Conservation (phyloP, 2,113 vertebrate genomes). For the Leptodactylus fuscus region DNA sequence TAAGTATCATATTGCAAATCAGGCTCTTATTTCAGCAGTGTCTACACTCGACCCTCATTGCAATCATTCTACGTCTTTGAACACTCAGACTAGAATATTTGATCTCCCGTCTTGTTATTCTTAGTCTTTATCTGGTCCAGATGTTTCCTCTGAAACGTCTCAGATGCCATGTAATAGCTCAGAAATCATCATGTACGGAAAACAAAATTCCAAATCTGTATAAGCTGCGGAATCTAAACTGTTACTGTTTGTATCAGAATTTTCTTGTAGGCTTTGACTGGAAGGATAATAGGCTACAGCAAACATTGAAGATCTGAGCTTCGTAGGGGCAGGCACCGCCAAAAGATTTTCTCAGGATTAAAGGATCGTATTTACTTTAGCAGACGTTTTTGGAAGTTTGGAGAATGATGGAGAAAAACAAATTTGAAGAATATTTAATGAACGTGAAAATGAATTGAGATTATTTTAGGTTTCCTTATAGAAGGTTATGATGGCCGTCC, state of each 20-base stretch:
- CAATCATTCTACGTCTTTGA: background rate
- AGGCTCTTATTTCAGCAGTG: background rate
- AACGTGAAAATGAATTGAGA: background rate
- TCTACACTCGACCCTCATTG: background rate
- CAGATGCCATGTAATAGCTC: constrained; percentile 18
- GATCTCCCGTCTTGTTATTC: constrained; percentile 13
- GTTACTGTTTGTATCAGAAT: constrained; percentile 14
- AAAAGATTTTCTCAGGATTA: constrained; percentile 23
- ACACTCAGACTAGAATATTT: constrained; percentile 16
- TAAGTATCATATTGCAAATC: background rate
- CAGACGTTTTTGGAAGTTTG: constrained; percentile 5
- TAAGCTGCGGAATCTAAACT: constrained; percentile 15
- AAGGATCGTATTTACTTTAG: constrained; percentile 4
- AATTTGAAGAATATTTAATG: constrained; percentile 11
- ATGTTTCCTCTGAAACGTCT: constrained; percentile 12
- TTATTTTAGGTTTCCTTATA: background rate
- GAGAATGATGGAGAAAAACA: background rate
- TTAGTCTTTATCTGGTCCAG: constrained; percentile 6
- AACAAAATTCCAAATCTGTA: constrained; percentile 16
- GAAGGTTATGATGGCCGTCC: background rate
- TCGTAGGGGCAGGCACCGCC: background rate
- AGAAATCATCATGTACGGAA: constrained; percentile 18
- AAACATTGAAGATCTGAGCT: background rate
- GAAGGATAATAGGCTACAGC: background rate
- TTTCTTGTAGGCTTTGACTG: background rate